Conservation (phyloP, 2,113 vertebrate genomes). For the Petrocephalus zakoni region DNA sequence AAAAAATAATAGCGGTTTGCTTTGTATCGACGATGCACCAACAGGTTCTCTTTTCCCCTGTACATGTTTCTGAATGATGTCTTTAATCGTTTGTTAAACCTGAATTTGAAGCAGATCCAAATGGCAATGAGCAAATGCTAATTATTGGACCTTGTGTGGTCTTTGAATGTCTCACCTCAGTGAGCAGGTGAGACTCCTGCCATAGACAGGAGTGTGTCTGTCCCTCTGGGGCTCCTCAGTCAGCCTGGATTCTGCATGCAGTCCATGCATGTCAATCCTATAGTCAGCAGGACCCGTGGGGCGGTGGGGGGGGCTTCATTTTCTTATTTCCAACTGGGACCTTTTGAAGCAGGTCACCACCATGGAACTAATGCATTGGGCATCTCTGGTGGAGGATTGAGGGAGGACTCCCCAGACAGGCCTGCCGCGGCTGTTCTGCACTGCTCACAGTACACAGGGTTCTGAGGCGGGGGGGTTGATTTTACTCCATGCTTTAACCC, state of each 20-base stretch:
- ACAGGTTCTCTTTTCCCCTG: not conserved
- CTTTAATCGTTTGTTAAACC: not conserved
- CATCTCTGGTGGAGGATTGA: conserved; percentile 82
- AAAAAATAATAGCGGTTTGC: no score
- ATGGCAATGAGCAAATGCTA: not conserved
- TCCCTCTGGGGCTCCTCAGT: not conserved
- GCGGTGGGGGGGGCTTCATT: no score
- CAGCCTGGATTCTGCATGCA: not conserved
- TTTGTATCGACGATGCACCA: not conserved
- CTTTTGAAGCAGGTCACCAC: conserved; percentile 96
- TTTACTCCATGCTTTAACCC: not conserved
- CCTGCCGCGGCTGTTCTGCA: conserved; percentile 87
- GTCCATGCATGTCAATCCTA: no score
- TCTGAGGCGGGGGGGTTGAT: not conserved
- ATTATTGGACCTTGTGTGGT: not conserved
- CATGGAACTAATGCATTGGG: conserved; percentile 98
- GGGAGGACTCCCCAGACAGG: conserved; percentile 85
- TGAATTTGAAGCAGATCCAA: not conserved
- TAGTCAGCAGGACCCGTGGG: no score
- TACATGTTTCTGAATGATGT: not conserved
- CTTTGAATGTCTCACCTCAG: not conserved
- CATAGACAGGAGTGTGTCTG: not conserved
- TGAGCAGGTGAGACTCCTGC: not conserved
- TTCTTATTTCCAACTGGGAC: conserved; percentile 67
- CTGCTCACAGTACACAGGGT: not conserved